Percentiles rank a stretch among this genome's conserved stretches.
These are phyloP conservation scores for Nothobranchius kuhntae DNA, from an alignment of 2,113 vertebrate species.

Conservation along the genomic window DNA sequence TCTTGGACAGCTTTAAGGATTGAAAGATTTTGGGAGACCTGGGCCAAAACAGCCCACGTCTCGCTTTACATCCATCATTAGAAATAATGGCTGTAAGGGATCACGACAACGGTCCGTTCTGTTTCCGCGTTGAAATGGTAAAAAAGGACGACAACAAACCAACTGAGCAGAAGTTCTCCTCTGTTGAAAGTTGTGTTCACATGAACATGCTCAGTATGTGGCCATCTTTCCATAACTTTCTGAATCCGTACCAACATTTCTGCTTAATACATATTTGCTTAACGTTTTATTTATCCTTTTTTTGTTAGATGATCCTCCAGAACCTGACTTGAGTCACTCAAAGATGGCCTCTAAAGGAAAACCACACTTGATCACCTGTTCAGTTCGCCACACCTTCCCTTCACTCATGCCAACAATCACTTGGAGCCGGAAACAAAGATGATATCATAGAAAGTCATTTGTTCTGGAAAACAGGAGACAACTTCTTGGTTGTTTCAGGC, in stretches of 20 bases:
- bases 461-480: slow-evolving; percentile 38
- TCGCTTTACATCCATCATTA: no score
- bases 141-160: fast-evolving
- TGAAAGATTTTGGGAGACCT: slow-evolving; percentile 58
- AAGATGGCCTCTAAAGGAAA: slow-evolving; percentile 20
- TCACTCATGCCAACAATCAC: slow-evolving; percentile 49
- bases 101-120: slow-evolving; percentile 66
- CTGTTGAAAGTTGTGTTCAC: slow-evolving; percentile 29
- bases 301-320: slow-evolving; percentile 21
- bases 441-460: no score
- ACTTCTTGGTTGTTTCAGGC: no score
- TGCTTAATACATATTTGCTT: background rate
- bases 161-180: slow-evolving; percentile 47
- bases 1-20: slow-evolving; percentile 27
- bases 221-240: background rate
- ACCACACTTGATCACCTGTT: slow-evolving; percentile 52
- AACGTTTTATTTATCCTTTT: background rate
- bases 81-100: slow-evolving; percentile 42
- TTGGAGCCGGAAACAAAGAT: slow-evolving; percentile 36
- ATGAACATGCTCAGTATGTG: slow-evolving; percentile 48
- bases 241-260: background rate
- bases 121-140: slow-evolving; percentile 62
- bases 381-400: slow-evolving; percentile 61
- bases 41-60: slow-evolving; percentile 43
- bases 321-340: background rate